These are phyloP conservation scores for Podabrus alpinus DNA, from an alignment of 2,888 invertebrate species.

Conservation along the genomic window DNA sequence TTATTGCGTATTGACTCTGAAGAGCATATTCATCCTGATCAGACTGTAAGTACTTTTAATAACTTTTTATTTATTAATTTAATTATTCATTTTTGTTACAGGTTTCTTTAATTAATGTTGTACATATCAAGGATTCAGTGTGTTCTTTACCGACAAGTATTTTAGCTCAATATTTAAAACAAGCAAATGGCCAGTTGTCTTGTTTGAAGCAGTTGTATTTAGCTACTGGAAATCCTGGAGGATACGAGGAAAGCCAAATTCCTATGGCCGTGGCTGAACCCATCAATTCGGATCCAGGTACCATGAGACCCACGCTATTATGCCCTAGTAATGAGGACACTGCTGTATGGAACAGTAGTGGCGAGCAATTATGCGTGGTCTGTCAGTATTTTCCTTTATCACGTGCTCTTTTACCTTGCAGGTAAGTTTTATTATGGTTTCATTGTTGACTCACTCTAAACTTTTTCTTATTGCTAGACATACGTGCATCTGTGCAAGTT, in stretches of 20 bases:
- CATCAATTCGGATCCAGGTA: slow-evolving; percentile 52
- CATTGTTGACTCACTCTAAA: neutral
- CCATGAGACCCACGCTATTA: slow-evolving; percentile 48
- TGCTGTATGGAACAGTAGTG: slow-evolving; percentile 60
- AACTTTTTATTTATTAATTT: neutral
- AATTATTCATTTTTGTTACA: slow-evolving; percentile 53
- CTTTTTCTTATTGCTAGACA: slow-evolving; percentile 59
- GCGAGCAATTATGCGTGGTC: slow-evolving; percentile 76
- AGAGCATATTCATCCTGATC: slow-evolving; percentile 72
- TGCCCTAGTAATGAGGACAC: slow-evolving; percentile 55
- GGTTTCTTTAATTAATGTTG: slow-evolving; percentile 81
- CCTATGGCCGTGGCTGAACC: slow-evolving; percentile 62
- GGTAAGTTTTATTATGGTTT: slow-evolving; percentile 41
- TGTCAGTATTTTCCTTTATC: slow-evolving; percentile 80
- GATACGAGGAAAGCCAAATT: slow-evolving; percentile 59
- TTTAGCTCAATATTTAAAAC: slow-evolving; percentile 83
- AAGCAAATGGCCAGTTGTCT: slow-evolving; percentile 80
- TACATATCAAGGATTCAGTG: slow-evolving; percentile 81
- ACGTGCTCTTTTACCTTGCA: slow-evolving; percentile 80
- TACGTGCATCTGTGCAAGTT: slow-evolving; percentile 82
- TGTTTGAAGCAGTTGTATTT: slow-evolving; percentile 84
- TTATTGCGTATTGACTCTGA: slow-evolving; percentile 67
- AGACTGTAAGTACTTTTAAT: slow-evolving; percentile 63
- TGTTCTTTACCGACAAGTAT: slow-evolving; percentile 81
- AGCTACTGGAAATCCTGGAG: slow-evolving; percentile 68